These are phyloP conservation scores for Xestia ashworthii DNA, from an alignment of 2,888 invertebrate species.

Conservation along the genomic window DNA sequence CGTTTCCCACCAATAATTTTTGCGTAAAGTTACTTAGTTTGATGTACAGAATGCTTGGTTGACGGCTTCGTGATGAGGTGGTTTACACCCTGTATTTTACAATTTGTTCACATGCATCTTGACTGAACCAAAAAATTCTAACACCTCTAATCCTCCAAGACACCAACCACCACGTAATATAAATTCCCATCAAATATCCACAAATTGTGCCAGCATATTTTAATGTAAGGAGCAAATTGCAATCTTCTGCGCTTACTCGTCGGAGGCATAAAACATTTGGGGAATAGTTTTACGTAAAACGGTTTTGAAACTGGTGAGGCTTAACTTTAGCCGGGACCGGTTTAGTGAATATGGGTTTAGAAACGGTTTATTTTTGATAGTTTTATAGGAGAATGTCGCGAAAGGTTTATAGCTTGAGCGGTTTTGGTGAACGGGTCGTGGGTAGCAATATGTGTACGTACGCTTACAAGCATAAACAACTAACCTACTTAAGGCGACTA, in stretches of 20 bases:
- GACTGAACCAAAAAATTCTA: slow-evolving; percentile 3
- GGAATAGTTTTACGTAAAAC: slow-evolving; percentile 71
- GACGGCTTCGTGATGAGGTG: too few species aligned
- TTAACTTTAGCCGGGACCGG: slow-evolving; percentile 17
- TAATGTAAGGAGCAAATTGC: slow-evolving; percentile 86
- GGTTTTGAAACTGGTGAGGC: slow-evolving; percentile 48
- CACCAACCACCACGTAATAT: slow-evolving; percentile 81
- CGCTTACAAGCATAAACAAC: background rate
- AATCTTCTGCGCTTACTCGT: slow-evolving; percentile 80
- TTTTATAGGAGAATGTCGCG: slow-evolving; percentile 29
- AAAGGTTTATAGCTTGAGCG: slow-evolving; percentile 14
- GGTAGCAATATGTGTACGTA: background rate
- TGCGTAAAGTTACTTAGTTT: too few species aligned
- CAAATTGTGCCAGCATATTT: slow-evolving; percentile 85
- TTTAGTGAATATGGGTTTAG: slow-evolving; percentile 27
- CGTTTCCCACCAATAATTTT: too few species aligned
- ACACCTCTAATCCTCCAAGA: slow-evolving; percentile 38
- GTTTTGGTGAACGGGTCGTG: too few species aligned
- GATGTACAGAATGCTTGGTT: too few species aligned
- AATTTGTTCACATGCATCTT: background rate
- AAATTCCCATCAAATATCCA: slow-evolving; percentile 90
- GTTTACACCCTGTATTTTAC: too few species aligned
- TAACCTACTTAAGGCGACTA: background rate
- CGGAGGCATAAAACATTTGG: slow-evolving; percentile 75
- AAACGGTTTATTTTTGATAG: slow-evolving; percentile 30